Conservation (phyloP, 2,797 vertebrate genomes). For the Ataeniobius toweri region DNA sequence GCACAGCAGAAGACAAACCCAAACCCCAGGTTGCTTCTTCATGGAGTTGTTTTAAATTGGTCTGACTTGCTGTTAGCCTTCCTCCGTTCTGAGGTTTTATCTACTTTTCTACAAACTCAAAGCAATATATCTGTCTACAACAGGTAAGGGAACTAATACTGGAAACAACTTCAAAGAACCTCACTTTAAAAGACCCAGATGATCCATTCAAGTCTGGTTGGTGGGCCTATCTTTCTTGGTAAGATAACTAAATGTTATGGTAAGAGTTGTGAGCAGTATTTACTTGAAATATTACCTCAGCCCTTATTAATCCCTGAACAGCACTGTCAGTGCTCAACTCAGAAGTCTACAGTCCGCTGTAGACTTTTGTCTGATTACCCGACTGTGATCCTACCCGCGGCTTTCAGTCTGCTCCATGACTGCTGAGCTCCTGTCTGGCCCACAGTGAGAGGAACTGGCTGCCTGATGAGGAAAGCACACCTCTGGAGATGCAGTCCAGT, state of each 20-base stretch:
- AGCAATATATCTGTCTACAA: neutral
- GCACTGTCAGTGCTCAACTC: neutral
- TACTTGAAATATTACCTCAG: neutral
- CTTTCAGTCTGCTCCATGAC: constrained; percentile 56
- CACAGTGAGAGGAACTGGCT: constrained; percentile 29
- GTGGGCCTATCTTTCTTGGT: neutral
- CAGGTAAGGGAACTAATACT: neutral
- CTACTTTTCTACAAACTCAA: too few relatives aligned
- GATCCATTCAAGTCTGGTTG: neutral
- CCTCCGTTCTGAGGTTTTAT: neutral
- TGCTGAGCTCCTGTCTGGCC: constrained; percentile 56
- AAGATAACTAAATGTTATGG: neutral
- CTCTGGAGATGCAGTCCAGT: constrained; percentile 57
- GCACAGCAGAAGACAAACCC: neutral
- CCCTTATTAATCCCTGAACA: neutral
- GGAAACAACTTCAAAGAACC: neutral
- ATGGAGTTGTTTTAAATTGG: neutral
- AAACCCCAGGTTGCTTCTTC: neutral
- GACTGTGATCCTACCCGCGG: constrained; percentile 48
- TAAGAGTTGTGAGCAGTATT: neutral
- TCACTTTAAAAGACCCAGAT: neutral
- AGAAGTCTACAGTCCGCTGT: constrained; percentile 18
- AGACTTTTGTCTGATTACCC: constrained; percentile 18
- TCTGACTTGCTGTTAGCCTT: neutral
- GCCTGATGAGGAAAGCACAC: constrained; percentile 69